phyloP scores from a whole-genome alignment of 2,797 vertebrate species.

The Mareca penelope region DNA sequence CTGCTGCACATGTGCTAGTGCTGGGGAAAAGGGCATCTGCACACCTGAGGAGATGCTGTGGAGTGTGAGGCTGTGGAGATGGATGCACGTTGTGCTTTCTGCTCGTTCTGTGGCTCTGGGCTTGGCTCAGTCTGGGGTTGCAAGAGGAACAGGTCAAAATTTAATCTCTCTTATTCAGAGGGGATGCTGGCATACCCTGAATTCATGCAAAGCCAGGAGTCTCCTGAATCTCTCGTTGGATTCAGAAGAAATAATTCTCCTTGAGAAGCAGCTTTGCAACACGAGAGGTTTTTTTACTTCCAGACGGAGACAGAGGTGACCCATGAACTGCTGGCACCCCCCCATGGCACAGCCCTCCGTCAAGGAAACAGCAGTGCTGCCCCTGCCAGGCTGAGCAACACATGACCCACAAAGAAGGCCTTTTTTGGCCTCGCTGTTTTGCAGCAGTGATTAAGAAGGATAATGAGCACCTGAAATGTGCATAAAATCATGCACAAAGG shows the following conservation, averaged over 20 bases:
- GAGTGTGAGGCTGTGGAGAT: not conserved
- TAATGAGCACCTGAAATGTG: not conserved
- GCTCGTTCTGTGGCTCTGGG: fast-evolving
- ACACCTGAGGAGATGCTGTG: fast-evolving
- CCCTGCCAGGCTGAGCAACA: fast-evolving
- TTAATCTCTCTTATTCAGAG: not conserved
- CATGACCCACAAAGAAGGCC: no score
- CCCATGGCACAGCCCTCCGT: not conserved
- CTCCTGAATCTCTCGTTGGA: not conserved
- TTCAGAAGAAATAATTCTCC: not conserved
- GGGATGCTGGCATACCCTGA: not conserved
- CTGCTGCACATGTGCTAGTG: fast-evolving
- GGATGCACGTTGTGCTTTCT: not conserved
- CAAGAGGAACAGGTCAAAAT: not conserved
- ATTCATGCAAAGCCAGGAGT: not conserved
- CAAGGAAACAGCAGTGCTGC: fast-evolving
- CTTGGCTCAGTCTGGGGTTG: not conserved
- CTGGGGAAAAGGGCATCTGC: no score
- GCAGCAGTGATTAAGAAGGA: not conserved
- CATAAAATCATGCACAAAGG: not conserved
- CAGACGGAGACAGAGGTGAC: not conserved
- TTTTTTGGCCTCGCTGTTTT: not conserved
- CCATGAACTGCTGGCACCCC: not conserved
- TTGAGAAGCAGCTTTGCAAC: not conserved
- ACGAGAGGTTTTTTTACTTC: not conserved